These are phyloP conservation scores for Drosophila tropicalis DNA, from an alignment of 1,140 invertebrate genomes.

Conservation along the genomic window DNA sequence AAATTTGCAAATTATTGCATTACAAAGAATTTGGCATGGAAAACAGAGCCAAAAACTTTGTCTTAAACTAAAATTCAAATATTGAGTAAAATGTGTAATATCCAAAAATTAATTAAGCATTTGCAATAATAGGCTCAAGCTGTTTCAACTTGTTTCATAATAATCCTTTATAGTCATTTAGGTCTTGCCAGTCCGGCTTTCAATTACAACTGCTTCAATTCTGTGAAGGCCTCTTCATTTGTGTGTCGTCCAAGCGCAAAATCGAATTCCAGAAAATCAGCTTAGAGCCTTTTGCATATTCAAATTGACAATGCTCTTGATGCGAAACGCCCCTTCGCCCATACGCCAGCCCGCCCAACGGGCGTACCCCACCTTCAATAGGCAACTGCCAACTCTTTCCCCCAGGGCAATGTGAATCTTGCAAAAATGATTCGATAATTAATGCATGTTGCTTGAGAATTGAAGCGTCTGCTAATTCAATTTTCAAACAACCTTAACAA, in stretches of 20 bases:
- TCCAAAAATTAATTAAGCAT: slow-evolving; percentile 8
- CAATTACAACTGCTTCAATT: slow-evolving; percentile 17
- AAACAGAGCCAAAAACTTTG: not conserved
- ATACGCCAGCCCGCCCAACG: not conserved
- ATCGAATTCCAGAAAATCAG: slow-evolving; percentile 39
- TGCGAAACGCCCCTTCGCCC: not conserved
- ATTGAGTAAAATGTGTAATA: slow-evolving; percentile 3
- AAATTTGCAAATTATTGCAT: not conserved
- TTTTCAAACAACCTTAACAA: slow-evolving; percentile 22
- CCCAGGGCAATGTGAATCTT: slow-evolving; percentile 4
- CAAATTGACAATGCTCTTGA: slow-evolving; percentile 43
- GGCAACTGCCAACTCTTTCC: not conserved
- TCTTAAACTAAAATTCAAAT: not conserved
- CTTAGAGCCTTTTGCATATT: slow-evolving; percentile 53
- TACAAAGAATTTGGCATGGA: not conserved
- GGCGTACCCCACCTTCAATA: too few relatives aligned
- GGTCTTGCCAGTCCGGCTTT: slow-evolving; percentile 11
- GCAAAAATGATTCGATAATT: slow-evolving; percentile 51
- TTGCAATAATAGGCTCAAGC: slow-evolving; percentile 5
- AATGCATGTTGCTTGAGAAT: slow-evolving; percentile 37
- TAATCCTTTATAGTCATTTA: slow-evolving; percentile 20
- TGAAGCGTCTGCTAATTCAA: slow-evolving; percentile 50
- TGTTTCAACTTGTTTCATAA: slow-evolving; percentile 1
- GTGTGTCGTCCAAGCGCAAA: slow-evolving; percentile 27
- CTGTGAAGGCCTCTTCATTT: slow-evolving; percentile 25